Percentiles rank a stretch among this genome's conserved stretches.
These are phyloP conservation scores for Daphoenositta chrysoptera DNA, from an alignment of 2,113 vertebrate genomes.

Conservation along the genomic window DNA sequence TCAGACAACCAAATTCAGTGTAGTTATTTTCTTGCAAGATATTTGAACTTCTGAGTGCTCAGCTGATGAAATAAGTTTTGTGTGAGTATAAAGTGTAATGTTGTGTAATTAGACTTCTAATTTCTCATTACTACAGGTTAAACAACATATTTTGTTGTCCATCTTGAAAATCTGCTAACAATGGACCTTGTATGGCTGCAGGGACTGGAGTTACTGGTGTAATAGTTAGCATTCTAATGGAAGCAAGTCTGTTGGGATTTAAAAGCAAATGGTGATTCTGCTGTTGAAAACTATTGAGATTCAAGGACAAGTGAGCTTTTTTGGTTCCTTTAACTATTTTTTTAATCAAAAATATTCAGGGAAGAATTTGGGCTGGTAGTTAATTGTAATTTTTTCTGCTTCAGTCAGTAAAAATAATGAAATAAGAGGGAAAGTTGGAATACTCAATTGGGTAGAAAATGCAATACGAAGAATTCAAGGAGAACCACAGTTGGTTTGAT, in stretches of 20 bases:
- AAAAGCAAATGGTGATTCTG: not conserved
- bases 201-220: not conserved
- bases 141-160: not conserved
- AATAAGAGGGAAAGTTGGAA: not conserved
- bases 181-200: not conserved
- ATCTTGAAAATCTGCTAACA: not conserved
- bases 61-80: not conserved
- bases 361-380: not conserved
- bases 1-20: not conserved
- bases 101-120: not conserved
- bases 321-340: not conserved
- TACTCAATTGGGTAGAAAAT: not conserved
- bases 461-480: not conserved
- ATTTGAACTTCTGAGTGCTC: not conserved
- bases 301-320: not conserved
- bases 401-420: not conserved
- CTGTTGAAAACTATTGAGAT: not conserved
- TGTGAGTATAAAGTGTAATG: not conserved
- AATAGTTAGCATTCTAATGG: not conserved
- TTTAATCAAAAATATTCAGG: not conserved
- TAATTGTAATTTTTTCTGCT: not conserved
- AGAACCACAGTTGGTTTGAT: not conserved
- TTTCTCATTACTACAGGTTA: not conserved
- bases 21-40: not conserved
- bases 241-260: not conserved